Percentiles rank a stretch among this genome's conserved stretches.
These are phyloP conservation scores for Tribolium castaneum DNA, from an alignment of 1,140 invertebrate species.

Conservation along the genomic window DNA sequence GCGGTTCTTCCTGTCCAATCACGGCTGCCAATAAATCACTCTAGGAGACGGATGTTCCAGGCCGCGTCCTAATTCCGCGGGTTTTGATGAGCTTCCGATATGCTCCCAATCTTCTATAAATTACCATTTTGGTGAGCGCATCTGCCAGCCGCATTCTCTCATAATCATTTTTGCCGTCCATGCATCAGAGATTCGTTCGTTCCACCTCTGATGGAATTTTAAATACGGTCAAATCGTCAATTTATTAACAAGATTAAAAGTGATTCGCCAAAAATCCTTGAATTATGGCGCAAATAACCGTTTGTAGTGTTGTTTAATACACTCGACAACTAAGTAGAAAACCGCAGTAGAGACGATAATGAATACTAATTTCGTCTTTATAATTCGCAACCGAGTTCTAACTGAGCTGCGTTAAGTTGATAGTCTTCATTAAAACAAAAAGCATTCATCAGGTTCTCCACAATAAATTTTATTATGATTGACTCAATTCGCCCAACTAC, in stretches of 20 bases:
- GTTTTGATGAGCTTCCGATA: constrained; percentile 59
- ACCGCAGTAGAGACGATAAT: constrained; percentile 23
- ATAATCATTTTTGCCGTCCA: constrained; percentile 51
- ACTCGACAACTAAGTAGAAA: constrained; percentile 8
- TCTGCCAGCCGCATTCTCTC: constrained; percentile 47
- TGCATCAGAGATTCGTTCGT: constrained; percentile 42
- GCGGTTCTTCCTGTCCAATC: constrained; percentile 46
- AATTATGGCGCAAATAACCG: constrained; percentile 11
- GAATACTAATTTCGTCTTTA: constrained; percentile 36
- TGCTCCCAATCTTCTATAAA: constrained; percentile 56
- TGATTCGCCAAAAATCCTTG: constrained; percentile 12
- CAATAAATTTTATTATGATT: constrained; percentile 20
- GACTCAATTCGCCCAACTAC: background rate
- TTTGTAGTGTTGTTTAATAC: constrained; percentile 21
- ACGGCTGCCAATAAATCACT: constrained; percentile 54
- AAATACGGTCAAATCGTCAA: constrained; percentile 51
- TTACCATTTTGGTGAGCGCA: constrained; percentile 50
- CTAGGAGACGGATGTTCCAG: constrained; percentile 52
- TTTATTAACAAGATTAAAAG: constrained; percentile 46
- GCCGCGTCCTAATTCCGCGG: constrained; percentile 56
- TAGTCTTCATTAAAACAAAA: constrained; percentile 34
- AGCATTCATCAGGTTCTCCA: constrained; percentile 16
- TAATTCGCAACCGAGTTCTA: constrained; percentile 29
- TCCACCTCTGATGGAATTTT: constrained; percentile 50
- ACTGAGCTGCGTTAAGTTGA: constrained; percentile 34